phyloP scores from a whole-genome alignment of 2,113 vertebrate genomes.

The Jacana jacana region DNA sequence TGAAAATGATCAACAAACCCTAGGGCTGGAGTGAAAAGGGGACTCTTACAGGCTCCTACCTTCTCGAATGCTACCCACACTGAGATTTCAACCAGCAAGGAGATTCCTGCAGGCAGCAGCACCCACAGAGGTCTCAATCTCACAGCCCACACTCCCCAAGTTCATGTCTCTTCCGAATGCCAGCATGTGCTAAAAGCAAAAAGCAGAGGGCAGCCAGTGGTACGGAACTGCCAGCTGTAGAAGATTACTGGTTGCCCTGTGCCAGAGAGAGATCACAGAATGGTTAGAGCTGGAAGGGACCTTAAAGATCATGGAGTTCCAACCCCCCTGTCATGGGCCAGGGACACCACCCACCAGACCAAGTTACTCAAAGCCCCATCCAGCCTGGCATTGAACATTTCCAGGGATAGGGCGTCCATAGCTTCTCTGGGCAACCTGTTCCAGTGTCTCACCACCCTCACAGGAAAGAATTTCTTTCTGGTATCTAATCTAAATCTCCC shows the following conservation, averaged over 20 bases:
- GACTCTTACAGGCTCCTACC: background rate
- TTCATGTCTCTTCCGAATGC: background rate
- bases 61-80: background rate
- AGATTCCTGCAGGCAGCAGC: background rate
- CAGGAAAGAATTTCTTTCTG: no score
- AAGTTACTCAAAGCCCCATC: no score
- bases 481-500: no score
- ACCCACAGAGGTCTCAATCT: background rate
- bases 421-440: no score
- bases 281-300: no score
- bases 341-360: no score
- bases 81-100: background rate
- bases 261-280: background rate
- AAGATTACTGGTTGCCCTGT: background rate
- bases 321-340: no score
- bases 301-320: no score
- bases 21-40: background rate
- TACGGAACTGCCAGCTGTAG: accelerated
- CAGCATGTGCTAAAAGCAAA: background rate
- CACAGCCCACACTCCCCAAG: background rate
- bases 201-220: background rate
- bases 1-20: background rate
- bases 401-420: no score
- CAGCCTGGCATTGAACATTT: no score
- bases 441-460: no score